Evolutionary conservation across 1,140 invertebrate genomes (phyloP).

Genomic region (Neodiprion lecontei): DNA sequence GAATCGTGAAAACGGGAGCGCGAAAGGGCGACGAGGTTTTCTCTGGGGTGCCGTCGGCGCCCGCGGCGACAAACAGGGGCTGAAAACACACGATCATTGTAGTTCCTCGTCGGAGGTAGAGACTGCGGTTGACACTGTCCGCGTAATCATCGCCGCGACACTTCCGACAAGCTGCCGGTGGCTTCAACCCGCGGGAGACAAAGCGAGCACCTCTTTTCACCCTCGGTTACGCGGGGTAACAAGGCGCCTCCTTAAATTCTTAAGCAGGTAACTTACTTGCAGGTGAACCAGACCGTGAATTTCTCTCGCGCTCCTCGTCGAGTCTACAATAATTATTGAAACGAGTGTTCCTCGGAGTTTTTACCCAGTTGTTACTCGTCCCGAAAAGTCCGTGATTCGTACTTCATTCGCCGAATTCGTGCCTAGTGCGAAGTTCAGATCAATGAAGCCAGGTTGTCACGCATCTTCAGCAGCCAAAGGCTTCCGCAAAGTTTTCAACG

Average conservation of each 20-base stretch:
- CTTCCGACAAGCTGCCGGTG: too few species aligned
- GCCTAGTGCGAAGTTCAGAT: too few species aligned
- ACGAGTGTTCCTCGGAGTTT: neutral
- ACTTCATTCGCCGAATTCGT: too few species aligned
- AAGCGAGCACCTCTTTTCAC: neutral
- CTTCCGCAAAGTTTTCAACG: too few species aligned
- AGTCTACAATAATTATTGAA: neutral
- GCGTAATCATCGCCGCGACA: neutral
- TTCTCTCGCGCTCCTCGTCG: neutral
- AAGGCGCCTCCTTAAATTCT: neutral
- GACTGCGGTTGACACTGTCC: neutral
- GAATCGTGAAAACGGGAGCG: neutral
- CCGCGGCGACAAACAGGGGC: neutral
- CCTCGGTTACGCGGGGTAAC: conserved; percentile 6
- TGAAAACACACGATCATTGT: neutral
- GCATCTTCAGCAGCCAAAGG: too few species aligned
- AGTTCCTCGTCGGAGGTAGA: neutral
- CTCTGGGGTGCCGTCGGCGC: conserved; percentile 1
- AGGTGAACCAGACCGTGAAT: neutral
- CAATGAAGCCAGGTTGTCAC: too few species aligned
- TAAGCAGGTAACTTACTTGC: neutral
- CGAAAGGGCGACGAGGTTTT: neutral
- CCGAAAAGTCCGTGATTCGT: too few species aligned
- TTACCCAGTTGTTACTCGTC: too few species aligned
- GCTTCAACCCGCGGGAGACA: neutral